Evolutionary conservation across 2,888 invertebrate species (phyloP).

Genomic region (Sacculina carcini): DNA sequence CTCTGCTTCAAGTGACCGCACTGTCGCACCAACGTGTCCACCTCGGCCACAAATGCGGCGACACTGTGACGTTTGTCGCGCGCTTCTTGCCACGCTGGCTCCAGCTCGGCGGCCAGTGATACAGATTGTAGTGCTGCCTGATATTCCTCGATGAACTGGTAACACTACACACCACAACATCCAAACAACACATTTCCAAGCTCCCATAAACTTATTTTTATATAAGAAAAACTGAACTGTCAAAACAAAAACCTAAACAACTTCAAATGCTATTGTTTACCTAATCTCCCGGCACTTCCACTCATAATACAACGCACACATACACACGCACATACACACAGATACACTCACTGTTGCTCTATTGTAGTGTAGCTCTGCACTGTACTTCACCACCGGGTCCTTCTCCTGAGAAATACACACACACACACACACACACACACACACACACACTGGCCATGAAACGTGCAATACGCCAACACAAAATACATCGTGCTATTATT

Average conservation of each 20-base stretch:
- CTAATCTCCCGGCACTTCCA: no score
- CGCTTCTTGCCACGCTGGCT: constrained; percentile 48
- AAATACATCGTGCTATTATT: no score
- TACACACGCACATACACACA: no score
- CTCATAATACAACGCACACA: no score
- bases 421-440: background rate
- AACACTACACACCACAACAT: constrained; percentile 26
- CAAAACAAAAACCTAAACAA: no score
- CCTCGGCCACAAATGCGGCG: constrained; percentile 33
- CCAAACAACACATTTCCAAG: background rate
- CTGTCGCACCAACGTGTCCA: constrained; percentile 20
- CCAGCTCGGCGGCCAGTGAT: constrained; percentile 34
- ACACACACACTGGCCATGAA: background rate
- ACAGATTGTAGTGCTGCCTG: constrained; percentile 40
- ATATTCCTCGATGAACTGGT: constrained; percentile 53
- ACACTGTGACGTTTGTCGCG: constrained; percentile 32
- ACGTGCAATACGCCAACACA: background rate
- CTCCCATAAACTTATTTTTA: no score
- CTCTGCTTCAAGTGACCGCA: constrained; percentile 21
- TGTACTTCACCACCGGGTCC: constrained; percentile 38
- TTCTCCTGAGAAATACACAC: constrained; percentile 30
- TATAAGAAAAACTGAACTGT: no score
- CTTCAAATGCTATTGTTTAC: no score
- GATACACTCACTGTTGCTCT: constrained; percentile 42
- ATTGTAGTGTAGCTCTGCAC: constrained; percentile 57